Conservation (phyloP, 2,113 vertebrate species). For the Macaca mulatta region DNA sequence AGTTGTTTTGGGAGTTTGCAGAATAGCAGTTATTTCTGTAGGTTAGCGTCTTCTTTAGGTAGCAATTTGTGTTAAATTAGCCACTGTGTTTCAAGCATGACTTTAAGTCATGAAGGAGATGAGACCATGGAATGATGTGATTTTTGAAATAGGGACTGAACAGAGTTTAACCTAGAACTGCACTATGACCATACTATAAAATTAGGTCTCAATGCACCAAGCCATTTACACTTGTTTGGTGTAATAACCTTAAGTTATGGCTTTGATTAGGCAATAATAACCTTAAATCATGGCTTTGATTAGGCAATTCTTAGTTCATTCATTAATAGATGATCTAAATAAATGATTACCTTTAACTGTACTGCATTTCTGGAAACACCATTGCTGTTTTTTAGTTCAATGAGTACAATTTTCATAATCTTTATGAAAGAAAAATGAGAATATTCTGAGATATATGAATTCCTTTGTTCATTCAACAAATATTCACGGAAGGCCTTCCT, state of each 20-base stretch:
- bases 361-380: background rate
- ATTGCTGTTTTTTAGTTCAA: background rate
- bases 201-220: background rate
- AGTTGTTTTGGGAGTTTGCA: background rate
- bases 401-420: constrained; percentile 19
- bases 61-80: constrained; percentile 47
- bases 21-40: background rate
- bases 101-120: constrained; percentile 25
- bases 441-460: constrained; percentile 12
- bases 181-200: background rate
- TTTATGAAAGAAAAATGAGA: constrained; percentile 44
- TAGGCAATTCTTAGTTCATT: background rate
- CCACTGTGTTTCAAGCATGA: background rate
- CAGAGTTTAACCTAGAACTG: background rate
- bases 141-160: background rate
- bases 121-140: background rate
- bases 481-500: background rate
- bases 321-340: background rate
- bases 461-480: background rate
- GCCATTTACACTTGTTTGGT: background rate
- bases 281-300: background rate
- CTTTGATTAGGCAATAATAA: constrained; percentile 4
- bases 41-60: background rate
- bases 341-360: background rate
- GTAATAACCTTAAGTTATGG: background rate